phyloP scores from a whole-genome alignment of 2,888 invertebrate species.

The Apotomis capreana region DNA sequence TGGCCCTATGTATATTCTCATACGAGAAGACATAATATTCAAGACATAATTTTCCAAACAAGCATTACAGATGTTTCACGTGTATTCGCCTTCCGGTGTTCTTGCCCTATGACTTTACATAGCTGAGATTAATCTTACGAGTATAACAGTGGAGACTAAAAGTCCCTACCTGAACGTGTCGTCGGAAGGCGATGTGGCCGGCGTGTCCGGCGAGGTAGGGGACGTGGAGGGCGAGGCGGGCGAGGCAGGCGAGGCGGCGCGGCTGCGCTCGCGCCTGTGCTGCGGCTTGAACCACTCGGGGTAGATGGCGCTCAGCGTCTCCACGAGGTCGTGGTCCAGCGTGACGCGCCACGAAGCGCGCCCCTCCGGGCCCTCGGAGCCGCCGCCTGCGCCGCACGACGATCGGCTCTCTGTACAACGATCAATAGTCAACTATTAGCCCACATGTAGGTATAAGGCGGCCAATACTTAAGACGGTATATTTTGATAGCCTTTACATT shows the following conservation, averaged over 20 bases:
- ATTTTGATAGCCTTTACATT: too few relatives aligned
- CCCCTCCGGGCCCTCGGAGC: conserved; percentile 88
- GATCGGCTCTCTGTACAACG: conserved; percentile 88
- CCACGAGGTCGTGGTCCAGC: conserved; percentile 95
- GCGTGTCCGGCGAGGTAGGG: conserved; percentile 57
- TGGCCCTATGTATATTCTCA: too few relatives aligned
- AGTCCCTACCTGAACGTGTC: conserved; percentile 71
- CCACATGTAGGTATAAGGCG: not conserved
- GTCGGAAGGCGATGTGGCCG: conserved; percentile 69
- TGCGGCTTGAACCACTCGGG: conserved; percentile 94
- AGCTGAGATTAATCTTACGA: too few relatives aligned
- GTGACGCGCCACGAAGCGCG: conserved; percentile 95
- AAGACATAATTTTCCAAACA: too few relatives aligned
- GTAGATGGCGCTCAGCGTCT: conserved; percentile 95
- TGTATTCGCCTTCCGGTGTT: too few relatives aligned
- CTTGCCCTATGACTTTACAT: too few relatives aligned
- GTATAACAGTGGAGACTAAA: not conserved
- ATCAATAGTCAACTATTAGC: conserved; percentile 26
- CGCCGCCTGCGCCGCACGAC: conserved; percentile 89
- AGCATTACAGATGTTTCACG: too few relatives aligned
- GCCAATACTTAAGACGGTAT: not conserved
- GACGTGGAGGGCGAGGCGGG: conserved; percentile 68
- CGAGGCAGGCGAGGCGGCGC: conserved; percentile 69
- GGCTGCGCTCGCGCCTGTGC: conserved; percentile 73
- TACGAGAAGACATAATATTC: too few relatives aligned